phyloP scores from a whole-genome alignment of 2,888 invertebrate genomes.

The Ecliptopera silaceata region DNA sequence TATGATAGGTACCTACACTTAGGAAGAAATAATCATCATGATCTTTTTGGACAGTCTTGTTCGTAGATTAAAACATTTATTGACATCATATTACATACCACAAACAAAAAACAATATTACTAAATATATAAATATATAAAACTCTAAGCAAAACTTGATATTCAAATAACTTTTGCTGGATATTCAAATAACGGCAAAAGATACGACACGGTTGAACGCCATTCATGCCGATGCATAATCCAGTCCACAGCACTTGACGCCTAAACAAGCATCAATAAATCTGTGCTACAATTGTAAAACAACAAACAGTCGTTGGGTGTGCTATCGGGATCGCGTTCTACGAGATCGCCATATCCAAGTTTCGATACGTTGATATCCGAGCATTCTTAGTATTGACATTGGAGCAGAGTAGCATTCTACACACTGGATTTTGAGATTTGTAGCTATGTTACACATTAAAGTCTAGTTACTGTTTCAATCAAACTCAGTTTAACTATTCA shows the following conservation, averaged over 20 bases:
- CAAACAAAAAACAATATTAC: no score
- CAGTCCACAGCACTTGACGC: constrained; percentile 2
- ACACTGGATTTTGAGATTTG: background rate
- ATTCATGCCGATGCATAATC: background rate
- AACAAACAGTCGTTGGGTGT: constrained; percentile 32
- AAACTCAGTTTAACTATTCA: no score
- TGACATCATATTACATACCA: no score
- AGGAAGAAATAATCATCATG: no score
- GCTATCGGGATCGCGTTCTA: constrained; percentile 32
- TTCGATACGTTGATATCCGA: constrained; percentile 27
- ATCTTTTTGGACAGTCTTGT: no score
- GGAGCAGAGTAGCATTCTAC: constrained; percentile 23
- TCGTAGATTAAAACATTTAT: no score
- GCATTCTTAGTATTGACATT: constrained; percentile 29
- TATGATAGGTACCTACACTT: no score
- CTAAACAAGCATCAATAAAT: constrained; percentile 23
- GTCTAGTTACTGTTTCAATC: no score
- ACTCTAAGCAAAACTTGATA: no score
- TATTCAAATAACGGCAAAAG: background rate
- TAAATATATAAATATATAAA: no score
- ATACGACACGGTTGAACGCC: background rate
- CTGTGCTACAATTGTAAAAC: constrained; percentile 27
- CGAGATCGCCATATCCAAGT: constrained; percentile 26
- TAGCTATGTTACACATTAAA: no score
- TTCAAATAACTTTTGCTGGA: no score